Conservation (phyloP, 2,797 vertebrate species). For the Atherinosoma microstoma region DNA sequence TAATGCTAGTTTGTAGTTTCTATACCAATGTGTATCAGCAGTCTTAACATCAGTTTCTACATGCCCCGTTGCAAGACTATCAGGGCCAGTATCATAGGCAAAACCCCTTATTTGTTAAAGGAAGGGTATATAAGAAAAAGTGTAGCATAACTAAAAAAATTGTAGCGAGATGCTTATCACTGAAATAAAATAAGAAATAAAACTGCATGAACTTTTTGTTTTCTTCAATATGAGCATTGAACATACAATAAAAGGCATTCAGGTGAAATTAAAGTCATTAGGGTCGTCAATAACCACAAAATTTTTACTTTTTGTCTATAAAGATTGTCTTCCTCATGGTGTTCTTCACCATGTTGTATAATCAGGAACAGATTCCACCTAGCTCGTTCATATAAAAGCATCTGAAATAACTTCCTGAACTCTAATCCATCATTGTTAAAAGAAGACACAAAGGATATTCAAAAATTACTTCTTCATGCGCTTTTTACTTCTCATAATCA, state of each 20-base stretch:
- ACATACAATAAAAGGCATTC: not conserved
- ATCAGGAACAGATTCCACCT: not conserved
- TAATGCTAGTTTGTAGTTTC: not conserved
- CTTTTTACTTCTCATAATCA: not conserved
- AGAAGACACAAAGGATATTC: slow-evolving; percentile 25
- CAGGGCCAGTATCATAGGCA: not conserved
- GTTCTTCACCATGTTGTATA: not conserved
- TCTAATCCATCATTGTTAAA: slow-evolving; percentile 37
- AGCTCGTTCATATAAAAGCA: not conserved
- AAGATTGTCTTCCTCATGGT: not conserved
- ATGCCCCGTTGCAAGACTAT: not conserved
- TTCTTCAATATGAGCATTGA: no score
- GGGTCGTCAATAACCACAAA: not conserved
- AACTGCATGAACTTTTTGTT: no score
- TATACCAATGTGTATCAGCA: not conserved
- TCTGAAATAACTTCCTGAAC: slow-evolving; percentile 5
- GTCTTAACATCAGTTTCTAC: not conserved
- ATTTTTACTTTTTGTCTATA: not conserved
- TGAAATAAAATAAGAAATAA: no score
- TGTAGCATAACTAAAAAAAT: no score
- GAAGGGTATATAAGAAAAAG: no score
- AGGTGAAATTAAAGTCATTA: not conserved
- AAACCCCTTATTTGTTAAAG: not conserved
- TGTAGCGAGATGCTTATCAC: no score
- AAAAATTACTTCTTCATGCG: slow-evolving; percentile 11